phyloP scores from a whole-genome alignment of 1,140 invertebrate genomes.

The Drosophila auraria region DNA sequence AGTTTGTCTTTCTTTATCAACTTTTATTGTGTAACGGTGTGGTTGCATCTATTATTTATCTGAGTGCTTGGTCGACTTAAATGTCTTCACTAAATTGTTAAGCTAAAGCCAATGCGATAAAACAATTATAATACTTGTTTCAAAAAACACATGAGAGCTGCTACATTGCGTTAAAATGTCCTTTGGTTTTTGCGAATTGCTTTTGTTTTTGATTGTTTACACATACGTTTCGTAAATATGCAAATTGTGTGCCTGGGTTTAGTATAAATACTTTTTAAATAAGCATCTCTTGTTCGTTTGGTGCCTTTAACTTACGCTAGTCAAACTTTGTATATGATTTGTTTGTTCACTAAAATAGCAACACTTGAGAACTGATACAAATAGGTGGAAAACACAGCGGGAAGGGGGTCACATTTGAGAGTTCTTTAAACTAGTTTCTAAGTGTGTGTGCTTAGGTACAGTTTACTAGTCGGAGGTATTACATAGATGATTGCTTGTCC shows the following conservation, averaged over 20 bases:
- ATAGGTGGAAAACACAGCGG: conserved; percentile 25
- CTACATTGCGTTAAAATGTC: conserved; percentile 47
- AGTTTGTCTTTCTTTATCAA: conserved; percentile 40
- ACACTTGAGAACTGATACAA: conserved; percentile 38
- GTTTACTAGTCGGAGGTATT: conserved; percentile 78
- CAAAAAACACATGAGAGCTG: conserved; percentile 52
- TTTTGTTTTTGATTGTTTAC: conserved; percentile 60
- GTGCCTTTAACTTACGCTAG: conserved; percentile 64
- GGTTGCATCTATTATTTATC: conserved; percentile 62
- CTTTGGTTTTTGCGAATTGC: conserved; percentile 51
- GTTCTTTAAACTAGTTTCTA: conserved; percentile 39
- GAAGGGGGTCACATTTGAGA: conserved; percentile 37
- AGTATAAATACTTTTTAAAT: conserved; percentile 58
- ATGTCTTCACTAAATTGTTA: conserved; percentile 47
- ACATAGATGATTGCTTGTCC: conserved; percentile 70
- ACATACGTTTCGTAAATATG: conserved; percentile 36
- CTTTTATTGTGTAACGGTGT: conserved; percentile 71
- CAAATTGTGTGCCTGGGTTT: conserved; percentile 49
- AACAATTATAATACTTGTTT: conserved; percentile 40
- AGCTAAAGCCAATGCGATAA: conserved; percentile 68
- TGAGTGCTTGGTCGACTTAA: conserved; percentile 64
- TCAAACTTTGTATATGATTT: conserved; percentile 56
- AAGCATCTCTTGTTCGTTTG: conserved; percentile 47
- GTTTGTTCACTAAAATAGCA: conserved; percentile 40
- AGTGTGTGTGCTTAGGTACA: conserved; percentile 66